Conservation (phyloP, 2,113 vertebrate genomes). For the Spilogale gracilis region DNA sequence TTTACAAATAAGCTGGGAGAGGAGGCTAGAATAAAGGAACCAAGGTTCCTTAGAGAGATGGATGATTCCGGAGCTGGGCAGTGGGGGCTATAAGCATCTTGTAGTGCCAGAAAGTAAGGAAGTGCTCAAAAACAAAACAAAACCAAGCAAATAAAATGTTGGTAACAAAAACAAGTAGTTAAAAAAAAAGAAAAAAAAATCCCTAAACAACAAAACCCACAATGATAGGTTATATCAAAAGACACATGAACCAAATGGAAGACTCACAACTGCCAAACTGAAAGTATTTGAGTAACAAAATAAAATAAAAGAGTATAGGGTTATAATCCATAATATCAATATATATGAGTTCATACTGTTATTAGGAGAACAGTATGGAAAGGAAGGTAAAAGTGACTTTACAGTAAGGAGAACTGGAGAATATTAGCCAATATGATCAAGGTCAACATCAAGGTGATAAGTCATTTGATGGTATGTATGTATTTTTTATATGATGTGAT, state of each 20-base stretch:
- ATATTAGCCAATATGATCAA: background rate
- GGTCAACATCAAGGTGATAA: background rate
- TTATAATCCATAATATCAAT: background rate
- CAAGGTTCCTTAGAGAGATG: background rate
- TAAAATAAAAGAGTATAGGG: background rate
- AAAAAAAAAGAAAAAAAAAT: background rate
- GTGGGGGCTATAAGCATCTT: background rate
- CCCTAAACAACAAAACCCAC: background rate
- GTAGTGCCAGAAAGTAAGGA: background rate
- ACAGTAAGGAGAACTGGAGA: background rate
- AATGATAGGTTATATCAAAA: background rate
- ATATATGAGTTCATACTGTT: background rate
- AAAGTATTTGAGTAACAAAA: background rate
- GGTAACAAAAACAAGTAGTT: background rate
- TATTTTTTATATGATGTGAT: background rate
- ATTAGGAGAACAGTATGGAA: background rate
- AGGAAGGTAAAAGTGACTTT: background rate
- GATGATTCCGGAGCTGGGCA: background rate
- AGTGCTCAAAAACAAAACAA: background rate
- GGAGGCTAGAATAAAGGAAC: background rate
- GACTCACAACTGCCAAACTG: background rate
- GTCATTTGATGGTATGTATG: background rate
- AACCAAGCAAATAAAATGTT: background rate
- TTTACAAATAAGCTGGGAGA: too few relatives aligned
- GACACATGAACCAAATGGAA: background rate